These are phyloP conservation scores for Plusia festucae DNA, from an alignment of 2,888 invertebrate species.

Conservation along the genomic window DNA sequence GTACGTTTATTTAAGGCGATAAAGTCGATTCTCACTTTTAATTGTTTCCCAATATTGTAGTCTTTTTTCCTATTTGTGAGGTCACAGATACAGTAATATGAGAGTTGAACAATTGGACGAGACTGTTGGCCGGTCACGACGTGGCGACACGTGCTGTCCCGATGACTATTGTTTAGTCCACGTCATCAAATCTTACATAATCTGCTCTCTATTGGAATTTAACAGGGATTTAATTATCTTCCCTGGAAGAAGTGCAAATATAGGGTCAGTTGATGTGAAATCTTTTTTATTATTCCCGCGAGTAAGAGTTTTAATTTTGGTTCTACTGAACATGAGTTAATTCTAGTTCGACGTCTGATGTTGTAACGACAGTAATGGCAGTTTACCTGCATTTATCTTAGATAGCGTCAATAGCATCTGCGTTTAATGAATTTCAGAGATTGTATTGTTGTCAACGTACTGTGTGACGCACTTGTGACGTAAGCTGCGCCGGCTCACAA, in stretches of 20 bases:
- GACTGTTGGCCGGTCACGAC: slow-evolving; percentile 57
- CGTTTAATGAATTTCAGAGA: neutral
- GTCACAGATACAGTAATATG: slow-evolving; percentile 10
- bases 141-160: slow-evolving; percentile 57
- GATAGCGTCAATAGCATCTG: neutral
- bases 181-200: slow-evolving; percentile 54
- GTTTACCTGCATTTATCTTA: neutral
- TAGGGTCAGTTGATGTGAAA: too few species aligned
- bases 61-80: neutral
- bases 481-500: neutral
- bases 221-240: neutral
- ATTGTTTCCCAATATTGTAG: too few species aligned
- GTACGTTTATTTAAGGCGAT: too few species aligned
- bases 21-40: too few species aligned
- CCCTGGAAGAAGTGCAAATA: neutral
- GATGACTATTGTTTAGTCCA: slow-evolving; percentile 55
- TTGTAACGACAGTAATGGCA: neutral
- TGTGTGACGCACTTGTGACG: slow-evolving; percentile 3
- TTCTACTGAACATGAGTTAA: too few species aligned
- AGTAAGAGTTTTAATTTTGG: too few species aligned
- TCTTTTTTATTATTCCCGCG: too few species aligned
- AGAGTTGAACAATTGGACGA: slow-evolving; percentile 51
- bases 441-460: neutral
- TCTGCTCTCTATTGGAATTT: slow-evolving; percentile 8
- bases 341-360: neutral